These are phyloP conservation scores for Muntiacus reevesi DNA, from an alignment of 2,113 vertebrate genomes.

Conservation along the genomic window DNA sequence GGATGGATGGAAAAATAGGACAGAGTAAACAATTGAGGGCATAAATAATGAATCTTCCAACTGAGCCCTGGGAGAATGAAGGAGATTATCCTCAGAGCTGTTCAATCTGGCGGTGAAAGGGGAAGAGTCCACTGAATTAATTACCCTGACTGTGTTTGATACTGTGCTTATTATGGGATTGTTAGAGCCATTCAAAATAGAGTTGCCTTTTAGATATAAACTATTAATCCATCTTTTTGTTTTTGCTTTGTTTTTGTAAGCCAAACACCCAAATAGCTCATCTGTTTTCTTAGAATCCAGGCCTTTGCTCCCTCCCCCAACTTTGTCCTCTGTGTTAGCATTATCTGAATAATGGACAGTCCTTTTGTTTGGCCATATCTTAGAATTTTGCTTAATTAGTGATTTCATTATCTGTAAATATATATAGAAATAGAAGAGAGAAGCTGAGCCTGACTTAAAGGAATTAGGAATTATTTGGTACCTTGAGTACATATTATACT, in stretches of 20 bases:
- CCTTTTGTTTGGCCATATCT: constrained; percentile 46
- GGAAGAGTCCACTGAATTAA: constrained; percentile 72
- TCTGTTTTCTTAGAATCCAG: constrained; percentile 27
- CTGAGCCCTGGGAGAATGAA: constrained; percentile 54
- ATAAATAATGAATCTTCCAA: constrained; percentile 60
- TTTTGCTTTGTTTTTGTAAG: constrained; percentile 3
- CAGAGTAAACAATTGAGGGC: constrained; percentile 60
- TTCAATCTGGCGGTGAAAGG: constrained; percentile 51
- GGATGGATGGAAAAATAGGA: constrained; percentile 54
- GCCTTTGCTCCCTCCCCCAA: neutral
- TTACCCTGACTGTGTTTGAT: constrained; percentile 57
- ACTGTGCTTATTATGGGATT: constrained; percentile 36
- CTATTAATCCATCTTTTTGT: neutral
- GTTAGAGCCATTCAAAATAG: constrained; percentile 67
- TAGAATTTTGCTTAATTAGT: constrained; percentile 28
- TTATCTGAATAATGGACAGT: constrained; percentile 45
- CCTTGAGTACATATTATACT: constrained; percentile 43
- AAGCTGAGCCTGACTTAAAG: constrained; percentile 34
- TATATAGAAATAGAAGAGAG: constrained; percentile 30
- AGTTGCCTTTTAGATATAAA: constrained; percentile 62
- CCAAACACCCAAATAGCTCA: constrained; percentile 44
- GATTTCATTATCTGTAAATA: constrained; percentile 20
- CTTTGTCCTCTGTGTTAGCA: constrained; percentile 18
- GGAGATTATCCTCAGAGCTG: constrained; percentile 63
- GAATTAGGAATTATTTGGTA: constrained; percentile 34